Percentiles rank a stretch among this genome's conserved stretches.
Evolutionary conservation across 2,888 invertebrate species (phyloP).

Genomic region (Drosophila cognata): DNA sequence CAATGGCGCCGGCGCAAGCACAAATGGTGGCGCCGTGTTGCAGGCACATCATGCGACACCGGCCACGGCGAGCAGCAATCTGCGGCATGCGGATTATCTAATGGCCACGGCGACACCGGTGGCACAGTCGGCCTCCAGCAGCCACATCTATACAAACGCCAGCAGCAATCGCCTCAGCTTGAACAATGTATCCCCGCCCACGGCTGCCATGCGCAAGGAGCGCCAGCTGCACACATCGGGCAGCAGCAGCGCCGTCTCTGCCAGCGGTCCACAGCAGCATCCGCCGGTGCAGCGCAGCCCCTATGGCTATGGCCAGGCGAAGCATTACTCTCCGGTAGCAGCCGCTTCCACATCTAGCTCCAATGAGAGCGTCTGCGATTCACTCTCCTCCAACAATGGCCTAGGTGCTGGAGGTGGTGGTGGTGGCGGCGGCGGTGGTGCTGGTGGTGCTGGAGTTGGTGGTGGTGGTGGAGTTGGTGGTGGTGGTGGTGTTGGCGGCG

Average conservation of each 20-base stretch:
- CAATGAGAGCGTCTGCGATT: slow-evolving; percentile 92
- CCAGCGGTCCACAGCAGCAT: slow-evolving; percentile 73
- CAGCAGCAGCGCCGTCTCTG: slow-evolving; percentile 46
- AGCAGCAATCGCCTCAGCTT: slow-evolving; percentile 77
- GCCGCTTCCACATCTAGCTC: slow-evolving; percentile 90
- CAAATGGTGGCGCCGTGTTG: slow-evolving; percentile 71
- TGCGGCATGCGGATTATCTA: slow-evolving; percentile 81
- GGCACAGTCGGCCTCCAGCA: slow-evolving; percentile 71
- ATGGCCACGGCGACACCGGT: slow-evolving; percentile 81
- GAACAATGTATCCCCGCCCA: slow-evolving; percentile 83
- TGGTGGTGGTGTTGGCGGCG: slow-evolving; percentile 11
- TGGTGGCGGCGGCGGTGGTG: slow-evolving; percentile 61
- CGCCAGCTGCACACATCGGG: slow-evolving; percentile 67
- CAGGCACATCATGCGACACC: slow-evolving; percentile 83
- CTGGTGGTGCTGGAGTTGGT: not conserved
- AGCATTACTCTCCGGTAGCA: slow-evolving; percentile 83
- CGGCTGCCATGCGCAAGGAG: slow-evolving; percentile 81
- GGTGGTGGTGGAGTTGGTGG: slow-evolving; percentile 34
- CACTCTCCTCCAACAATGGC: slow-evolving; percentile 87
- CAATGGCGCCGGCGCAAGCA: slow-evolving; percentile 50
- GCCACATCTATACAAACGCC: slow-evolving; percentile 69
- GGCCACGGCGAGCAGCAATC: slow-evolving; percentile 75
- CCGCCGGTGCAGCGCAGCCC: slow-evolving; percentile 79
- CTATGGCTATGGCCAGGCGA: slow-evolving; percentile 80
- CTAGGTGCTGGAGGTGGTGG: slow-evolving; percentile 83